phyloP scores from a whole-genome alignment of 2,888 invertebrate species.

The Steinernema carpocapsae region DNA sequence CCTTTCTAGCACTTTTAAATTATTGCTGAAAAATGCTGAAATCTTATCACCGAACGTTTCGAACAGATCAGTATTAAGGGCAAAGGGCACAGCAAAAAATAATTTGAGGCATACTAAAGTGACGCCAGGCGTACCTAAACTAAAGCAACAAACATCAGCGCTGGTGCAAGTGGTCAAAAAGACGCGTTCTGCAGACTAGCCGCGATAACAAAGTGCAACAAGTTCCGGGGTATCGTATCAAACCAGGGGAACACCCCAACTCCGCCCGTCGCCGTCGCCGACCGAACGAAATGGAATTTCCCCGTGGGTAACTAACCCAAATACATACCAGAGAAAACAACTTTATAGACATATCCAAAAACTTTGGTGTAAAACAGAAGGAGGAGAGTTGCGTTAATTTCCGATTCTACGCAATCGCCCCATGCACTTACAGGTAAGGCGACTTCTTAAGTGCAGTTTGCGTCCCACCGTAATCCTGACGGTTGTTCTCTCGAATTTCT shows the following conservation, averaged over 20 bases:
- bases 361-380: background rate
- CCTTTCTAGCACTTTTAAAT: too few relatives aligned
- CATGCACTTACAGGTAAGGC: constrained; percentile 3
- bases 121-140: too few relatives aligned
- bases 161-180: constrained; percentile 17
- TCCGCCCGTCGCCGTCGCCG: constrained; percentile 14
- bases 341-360: background rate
- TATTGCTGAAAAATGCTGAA: too few relatives aligned
- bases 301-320: background rate
- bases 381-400: background rate
- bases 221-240: constrained; percentile 15
- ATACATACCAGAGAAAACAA: background rate
- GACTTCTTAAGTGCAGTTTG: constrained; percentile 1
- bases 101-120: too few relatives aligned
- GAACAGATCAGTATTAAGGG: too few relatives aligned
- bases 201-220: constrained; percentile 3
- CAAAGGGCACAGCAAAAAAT: too few relatives aligned
- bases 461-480: background rate
- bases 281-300: constrained; percentile 1
- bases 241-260: background rate
- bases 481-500: background rate
- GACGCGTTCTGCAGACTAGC: background rate
- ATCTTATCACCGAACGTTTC: too few relatives aligned
- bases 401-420: too few relatives aligned
- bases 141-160: background rate